Evolutionary conservation across 2,113 vertebrate genomes (phyloP).

Genomic region (Panthera uncia): DNA sequence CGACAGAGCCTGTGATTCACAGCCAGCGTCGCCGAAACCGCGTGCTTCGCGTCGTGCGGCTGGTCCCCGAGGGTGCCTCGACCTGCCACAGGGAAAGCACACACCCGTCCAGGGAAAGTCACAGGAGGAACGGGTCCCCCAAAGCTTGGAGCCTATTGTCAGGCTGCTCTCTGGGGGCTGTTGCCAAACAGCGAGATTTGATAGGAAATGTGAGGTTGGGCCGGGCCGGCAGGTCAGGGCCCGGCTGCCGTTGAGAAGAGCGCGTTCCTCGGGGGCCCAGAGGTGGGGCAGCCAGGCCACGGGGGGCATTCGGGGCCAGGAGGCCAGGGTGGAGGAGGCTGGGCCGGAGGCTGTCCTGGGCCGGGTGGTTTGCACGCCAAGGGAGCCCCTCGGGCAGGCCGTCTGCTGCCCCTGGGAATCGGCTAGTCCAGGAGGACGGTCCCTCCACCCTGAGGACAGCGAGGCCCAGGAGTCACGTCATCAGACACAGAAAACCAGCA

Average conservation of each 20-base stretch:
- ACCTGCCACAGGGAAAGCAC: not conserved
- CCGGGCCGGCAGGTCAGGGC: not conserved
- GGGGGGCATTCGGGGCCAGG: rapidly evolving
- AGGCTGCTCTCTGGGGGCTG: no score
- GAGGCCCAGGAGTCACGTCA: no score
- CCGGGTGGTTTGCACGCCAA: not conserved
- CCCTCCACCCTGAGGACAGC: not conserved
- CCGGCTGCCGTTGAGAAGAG: rapidly evolving
- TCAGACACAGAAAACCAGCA: no score
- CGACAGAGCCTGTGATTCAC: not conserved
- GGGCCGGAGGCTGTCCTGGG: not conserved
- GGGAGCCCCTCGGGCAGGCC: not conserved
- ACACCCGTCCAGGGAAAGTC: not conserved
- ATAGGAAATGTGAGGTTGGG: not conserved
- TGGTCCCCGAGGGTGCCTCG: not conserved
- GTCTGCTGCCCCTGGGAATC: not conserved
- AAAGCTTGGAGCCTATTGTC: not conserved
- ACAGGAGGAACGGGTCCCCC: no score
- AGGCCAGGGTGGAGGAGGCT: not conserved
- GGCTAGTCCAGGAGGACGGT: not conserved
- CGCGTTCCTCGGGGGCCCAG: not conserved
- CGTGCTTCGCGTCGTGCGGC: rapidly evolving
- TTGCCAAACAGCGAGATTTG: not conserved
- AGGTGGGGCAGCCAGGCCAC: not conserved
- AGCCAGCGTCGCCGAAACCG: no score